Evolutionary conservation across 2,797 vertebrate genomes (phyloP).

Genomic region (Percopsis omiscomaycus): DNA sequence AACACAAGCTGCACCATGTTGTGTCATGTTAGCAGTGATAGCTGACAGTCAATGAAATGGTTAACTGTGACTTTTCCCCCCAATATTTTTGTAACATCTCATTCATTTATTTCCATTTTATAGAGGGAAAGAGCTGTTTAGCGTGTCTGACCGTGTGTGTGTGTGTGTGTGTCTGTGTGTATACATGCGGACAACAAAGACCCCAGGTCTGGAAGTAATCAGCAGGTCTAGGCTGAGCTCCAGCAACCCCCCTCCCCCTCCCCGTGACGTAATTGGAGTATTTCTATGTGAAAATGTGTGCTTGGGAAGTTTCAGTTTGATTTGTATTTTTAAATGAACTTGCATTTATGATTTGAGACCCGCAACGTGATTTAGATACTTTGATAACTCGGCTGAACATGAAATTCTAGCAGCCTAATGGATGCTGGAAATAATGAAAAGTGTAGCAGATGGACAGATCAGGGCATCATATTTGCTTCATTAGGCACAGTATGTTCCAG

Average conservation of each 20-base stretch:
- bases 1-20: neutral
- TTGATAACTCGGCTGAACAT: no score
- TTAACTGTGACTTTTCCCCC: no score
- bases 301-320: constrained; percentile 39
- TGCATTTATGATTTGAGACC: constrained; percentile 41
- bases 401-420: neutral
- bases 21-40: neutral
- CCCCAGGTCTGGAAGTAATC: constrained; percentile 83
- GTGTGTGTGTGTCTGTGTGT: constrained; percentile 1
- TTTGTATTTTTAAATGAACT: constrained; percentile 40
- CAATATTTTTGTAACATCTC: no score
- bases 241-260: constrained; percentile 58
- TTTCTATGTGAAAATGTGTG: constrained; percentile 50
- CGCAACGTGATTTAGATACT: neutral
- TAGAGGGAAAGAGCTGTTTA: constrained; percentile 16
- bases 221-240: constrained; percentile 63
- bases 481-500: neutral
- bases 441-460: neutral
- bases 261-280: constrained; percentile 78
- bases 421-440: neutral
- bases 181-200: constrained; percentile 52
- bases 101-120: constrained; percentile 39
- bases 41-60: no score
- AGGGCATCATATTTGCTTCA: constrained; percentile 2
- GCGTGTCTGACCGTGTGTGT: constrained; percentile 12